phyloP scores from a whole-genome alignment of 2,797 vertebrate species.

The Poecilia picta region DNA sequence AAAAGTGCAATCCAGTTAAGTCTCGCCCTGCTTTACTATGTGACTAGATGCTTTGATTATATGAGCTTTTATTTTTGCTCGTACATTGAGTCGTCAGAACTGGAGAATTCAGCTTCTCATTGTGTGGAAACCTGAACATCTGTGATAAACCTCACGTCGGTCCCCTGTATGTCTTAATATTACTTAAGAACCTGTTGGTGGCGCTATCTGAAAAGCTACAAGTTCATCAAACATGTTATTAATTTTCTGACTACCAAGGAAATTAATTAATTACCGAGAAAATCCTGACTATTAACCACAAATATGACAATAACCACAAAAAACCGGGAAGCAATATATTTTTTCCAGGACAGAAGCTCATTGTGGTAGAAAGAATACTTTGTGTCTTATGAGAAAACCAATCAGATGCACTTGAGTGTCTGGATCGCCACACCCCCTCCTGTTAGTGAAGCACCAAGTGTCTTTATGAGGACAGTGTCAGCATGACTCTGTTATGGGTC shows the following conservation, averaged over 20 bases:
- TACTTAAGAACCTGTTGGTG: not conserved
- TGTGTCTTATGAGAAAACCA: conserved; percentile 13
- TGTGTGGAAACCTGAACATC: not conserved
- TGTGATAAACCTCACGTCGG: not conserved
- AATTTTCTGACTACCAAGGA: not conserved
- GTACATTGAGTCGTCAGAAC: not conserved
- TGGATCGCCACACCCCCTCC: not conserved
- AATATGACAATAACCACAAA: not conserved
- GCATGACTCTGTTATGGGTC: conserved; percentile 30
- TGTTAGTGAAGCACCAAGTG: not conserved
- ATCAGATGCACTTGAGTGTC: conserved; percentile 8
- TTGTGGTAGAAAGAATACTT: conserved; percentile 12
- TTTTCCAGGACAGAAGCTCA: not conserved
- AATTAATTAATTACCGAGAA: no score
- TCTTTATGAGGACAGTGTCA: not conserved
- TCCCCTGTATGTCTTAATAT: not conserved
- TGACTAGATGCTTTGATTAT: not conserved
- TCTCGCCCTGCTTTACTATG: not conserved
- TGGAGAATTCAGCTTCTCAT: not conserved
- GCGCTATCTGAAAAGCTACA: not conserved
- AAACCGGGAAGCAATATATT: not conserved
- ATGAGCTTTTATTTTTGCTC: not conserved
- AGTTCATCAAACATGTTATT: not conserved
- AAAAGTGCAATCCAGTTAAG: no score
- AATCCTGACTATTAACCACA: not conserved